Base-by-base conservation (phyloP, 2,113 vertebrate species). In the Perca schrenkii region DNA sequence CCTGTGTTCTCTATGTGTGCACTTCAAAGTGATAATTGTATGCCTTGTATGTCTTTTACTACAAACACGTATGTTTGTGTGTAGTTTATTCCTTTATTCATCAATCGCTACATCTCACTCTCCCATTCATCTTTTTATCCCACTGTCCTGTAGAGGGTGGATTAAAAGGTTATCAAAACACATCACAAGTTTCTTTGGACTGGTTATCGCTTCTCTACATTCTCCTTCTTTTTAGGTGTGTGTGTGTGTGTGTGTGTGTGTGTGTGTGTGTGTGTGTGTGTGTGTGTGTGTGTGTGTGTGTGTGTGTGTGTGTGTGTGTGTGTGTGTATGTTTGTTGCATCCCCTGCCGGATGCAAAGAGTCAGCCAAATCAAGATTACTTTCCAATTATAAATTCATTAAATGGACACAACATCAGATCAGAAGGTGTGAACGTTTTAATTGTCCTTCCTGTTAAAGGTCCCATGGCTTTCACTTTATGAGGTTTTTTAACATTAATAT, bases 91-190 rank as follows among this genome's bases (percentile, higher is more conserved):
- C 5, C 8, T 69, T 74, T 61, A 52, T 62, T 36, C 43, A 69
- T 34, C 49, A 11, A 54, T 62, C 17, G 14, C 22, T 54, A 21
- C n/a, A 22, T 62, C 58, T 65, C 2, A 19, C 25, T 4, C 36
- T 31, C 13, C 25, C 50, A 56, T 56, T 40, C 50, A 80, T 64
- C 50, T 79, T 60, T 79, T 34, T 28, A 22, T 79, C 22, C n/a
- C n/a, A 19, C 60, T n/a, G 13, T 63, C 66, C 31, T 17, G 46
- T 25, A 61, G 71, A 74, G 62, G 6, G 6, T 43, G 13, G 57
- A 53, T 53, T 43, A 46, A 70, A 53, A 63, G 14, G 31, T 56
- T 1, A 71, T 22, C 8, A 46, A 54, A 52, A n/a, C 17, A 63
- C 7, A 62, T 54, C 40, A 47, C 12, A 22, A 16, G 3, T 68